These are phyloP conservation scores for Dromaius novaehollandiae DNA, from an alignment of 2,113 vertebrate genomes.

Conservation along the genomic window DNA sequence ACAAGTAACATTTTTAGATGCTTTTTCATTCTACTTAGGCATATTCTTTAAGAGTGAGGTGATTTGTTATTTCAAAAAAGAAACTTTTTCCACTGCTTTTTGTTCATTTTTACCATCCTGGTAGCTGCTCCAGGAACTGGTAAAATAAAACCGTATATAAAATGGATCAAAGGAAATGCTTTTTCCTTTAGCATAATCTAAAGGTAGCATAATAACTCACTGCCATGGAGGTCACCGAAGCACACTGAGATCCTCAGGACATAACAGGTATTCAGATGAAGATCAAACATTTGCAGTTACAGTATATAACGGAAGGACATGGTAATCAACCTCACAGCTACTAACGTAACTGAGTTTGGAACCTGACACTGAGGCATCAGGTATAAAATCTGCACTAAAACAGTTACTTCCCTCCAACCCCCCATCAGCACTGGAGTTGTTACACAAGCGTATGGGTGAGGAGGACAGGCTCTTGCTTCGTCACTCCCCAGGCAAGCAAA, in stretches of 20 bases:
- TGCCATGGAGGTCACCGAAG: neutral
- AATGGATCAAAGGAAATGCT: neutral
- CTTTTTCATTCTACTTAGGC: neutral
- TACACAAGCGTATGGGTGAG: too few species aligned
- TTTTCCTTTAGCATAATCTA: neutral
- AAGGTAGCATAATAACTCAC: neutral
- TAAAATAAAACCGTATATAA: too few species aligned
- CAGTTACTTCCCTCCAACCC: too few species aligned
- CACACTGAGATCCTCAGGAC: neutral
- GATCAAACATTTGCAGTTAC: neutral
- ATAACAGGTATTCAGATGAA: neutral
- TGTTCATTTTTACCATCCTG: neutral
- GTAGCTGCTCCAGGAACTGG: neutral
- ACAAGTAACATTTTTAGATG: neutral
- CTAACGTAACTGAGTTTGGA: neutral
- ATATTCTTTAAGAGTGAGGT: neutral
- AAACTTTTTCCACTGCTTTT: neutral
- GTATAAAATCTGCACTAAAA: neutral
- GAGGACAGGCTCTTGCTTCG: too few species aligned
- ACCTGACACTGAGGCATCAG: neutral
- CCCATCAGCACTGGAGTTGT: too few species aligned
- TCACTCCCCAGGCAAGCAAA: too few species aligned
- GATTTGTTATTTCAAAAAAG: neutral
- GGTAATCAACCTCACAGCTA: neutral
- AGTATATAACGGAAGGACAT: neutral